Evolutionary conservation across 2,888 invertebrate genomes (phyloP), one percentile per base, ranked within the genome.

Genomic region (Eurytoma californica): DNA sequence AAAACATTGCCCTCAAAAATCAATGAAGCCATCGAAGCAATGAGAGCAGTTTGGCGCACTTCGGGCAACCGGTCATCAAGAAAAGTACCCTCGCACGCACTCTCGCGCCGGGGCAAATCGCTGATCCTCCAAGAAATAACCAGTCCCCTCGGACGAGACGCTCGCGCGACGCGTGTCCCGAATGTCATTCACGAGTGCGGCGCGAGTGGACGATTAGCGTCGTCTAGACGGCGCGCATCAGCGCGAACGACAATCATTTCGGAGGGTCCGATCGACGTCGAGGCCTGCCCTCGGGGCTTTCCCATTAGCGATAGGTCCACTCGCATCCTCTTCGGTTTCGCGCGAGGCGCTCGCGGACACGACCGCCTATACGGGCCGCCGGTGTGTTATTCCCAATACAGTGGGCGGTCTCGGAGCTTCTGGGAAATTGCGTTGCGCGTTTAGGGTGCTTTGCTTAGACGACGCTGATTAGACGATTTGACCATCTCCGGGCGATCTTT

Each of bases 101-200:
- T 1, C 4, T 7, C 3, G 18, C 16, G 30, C 20, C 39, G 9
- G 39, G 49, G n/a, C 16, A 53, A 61, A 53, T 57, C 51, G 67
- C 18, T 55, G 51, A 61, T 68, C 18, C 60, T 68, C 20, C 20
- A 75, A 51, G 68, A 76, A 70, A 76, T 69, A 24, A 24, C 24
- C 47, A 63, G 63, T 24, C 24, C 14, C 28, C 47, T 5, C 39
- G 12, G 60, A 24, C 14, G 39, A 24, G 30, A 16, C 28, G 53
- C 53, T 18, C 60, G 3, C 47, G 53, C n/a, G 51, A 3, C 47
- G 39, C 39, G 53, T 16, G 55, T 49, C 13, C 63, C 63, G 57
- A 76, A 58, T 77, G 77, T 77, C 77, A 58, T 77, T 51, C 47
- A 3, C 24, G 30, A 16, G 30, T 57, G 3, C 47, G 61, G 3